A percentile compares a stretch with the other conserved stretches of the same genome.
These are phyloP conservation scores for Macropodus opercularis DNA, from an alignment of 2,797 vertebrate species.

Conservation along the genomic window DNA sequence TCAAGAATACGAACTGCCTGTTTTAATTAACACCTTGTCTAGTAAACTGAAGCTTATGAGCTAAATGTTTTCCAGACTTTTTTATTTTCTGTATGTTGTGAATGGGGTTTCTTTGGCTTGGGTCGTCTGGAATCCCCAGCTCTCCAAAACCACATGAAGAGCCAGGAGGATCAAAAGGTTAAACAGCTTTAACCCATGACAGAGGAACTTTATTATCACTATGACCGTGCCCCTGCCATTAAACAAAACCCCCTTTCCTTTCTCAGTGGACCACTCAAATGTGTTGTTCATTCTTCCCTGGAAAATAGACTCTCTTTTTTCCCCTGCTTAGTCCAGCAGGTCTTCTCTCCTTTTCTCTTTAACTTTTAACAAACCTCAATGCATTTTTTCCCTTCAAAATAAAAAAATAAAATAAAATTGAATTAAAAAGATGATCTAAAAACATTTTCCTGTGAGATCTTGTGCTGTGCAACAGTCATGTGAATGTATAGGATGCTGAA, in stretches of 20 bases:
- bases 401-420: not conserved
- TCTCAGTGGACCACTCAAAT: constrained; percentile 55
- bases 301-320: constrained; percentile 52
- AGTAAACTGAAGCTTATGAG: not conserved
- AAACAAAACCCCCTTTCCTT: constrained; percentile 63
- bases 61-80: constrained; percentile 10
- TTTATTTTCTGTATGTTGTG: not conserved
- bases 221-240: constrained; percentile 57
- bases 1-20: constrained; percentile 31
- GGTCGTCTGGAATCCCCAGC: constrained; percentile 25
- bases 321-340: not conserved
- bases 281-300: constrained; percentile 52
- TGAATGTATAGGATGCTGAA: not conserved
- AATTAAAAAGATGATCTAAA: no score
- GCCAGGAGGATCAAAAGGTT: constrained; percentile 68
- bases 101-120: constrained; percentile 11
- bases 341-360: constrained; percentile 8
- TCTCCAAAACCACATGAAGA: constrained; percentile 43
- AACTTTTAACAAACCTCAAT: no score
- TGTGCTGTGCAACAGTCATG: not conserved
- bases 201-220: constrained; percentile 67
- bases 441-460: no score
- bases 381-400: not conserved
- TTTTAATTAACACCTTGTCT: constrained; percentile 10
- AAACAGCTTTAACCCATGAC: constrained; percentile 65